Evolutionary conservation across 2,888 invertebrate genomes (phyloP), one percentile per base, ranked within the genome.

Genomic region (Agrochola circellaris): DNA sequence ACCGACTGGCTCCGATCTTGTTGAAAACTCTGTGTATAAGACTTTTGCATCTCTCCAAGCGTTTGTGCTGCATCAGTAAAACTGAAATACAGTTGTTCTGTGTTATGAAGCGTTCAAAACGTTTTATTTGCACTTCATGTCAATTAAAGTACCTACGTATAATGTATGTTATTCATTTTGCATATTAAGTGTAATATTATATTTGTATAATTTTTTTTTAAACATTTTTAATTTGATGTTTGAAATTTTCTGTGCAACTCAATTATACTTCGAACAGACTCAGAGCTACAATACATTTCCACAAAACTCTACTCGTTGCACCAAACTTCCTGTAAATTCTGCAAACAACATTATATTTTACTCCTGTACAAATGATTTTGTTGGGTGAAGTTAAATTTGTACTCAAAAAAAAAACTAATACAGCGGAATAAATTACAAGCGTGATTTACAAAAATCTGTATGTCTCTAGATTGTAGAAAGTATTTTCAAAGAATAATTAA

Each of bases 1-100:
- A 91, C 88, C 87, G 88, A 89, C 84, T 89, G 38, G 75, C 72
- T 79, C 56, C 60, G 61, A 79, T 86, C 81, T 82, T 71, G 77
- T 87, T 68, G 81, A 84, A 80, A 88, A 83, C 73, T 88, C 77
- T 75, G 72, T 88, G 75, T 78, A 81, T 74, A 71, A 70, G 66
- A 83, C 72, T 81, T 82, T 75, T 75, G 75, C 72, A 79, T 80
- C 26, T 77, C 71, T 67, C 61, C 73, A 62, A 67, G 70, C 75
- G 76, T 84, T 81, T 67, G 70, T 79, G 77, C 61, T 60, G 75
- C 70, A 65, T 75, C 73, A 82, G 65, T 82, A 64, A 56, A 64
- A 75, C 30, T 64, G 38, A 68, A 65, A 65, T 69, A 51, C 26
- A 45, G 23, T 74, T 58, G 20, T 64, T 62, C 30, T 64, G 34